Evolutionary conservation across 2,888 invertebrate species (phyloP), one percentile per base, ranked within the genome.

Genomic region (Gastrophysa polygoni): DNA sequence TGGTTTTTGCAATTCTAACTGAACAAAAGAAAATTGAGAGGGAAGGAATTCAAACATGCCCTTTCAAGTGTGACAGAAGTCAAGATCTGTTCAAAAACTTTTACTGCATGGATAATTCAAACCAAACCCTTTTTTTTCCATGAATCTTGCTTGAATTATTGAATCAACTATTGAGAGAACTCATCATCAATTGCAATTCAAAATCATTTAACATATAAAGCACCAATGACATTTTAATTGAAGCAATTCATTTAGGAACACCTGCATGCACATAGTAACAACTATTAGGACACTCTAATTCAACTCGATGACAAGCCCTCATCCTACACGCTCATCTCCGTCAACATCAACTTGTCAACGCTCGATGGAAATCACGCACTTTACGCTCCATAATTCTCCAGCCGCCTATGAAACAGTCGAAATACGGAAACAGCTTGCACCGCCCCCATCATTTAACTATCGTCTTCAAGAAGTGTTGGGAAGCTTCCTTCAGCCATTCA

Each of bases 401-500:
- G 63, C 57, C 62, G 54, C 62, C 65, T 46, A 56, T 51, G 50
- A 50, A 56, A 59, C 50, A 56, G 55, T 64, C 54, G 57, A 50
- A 46, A 49, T 59, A 46, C 63, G 66, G 66, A 66, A 66, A 63
- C 63, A 46, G 57, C 28, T 24, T 48, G 50, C 44, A 50, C 34
- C 63, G 61, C 63, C 66, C 54, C 49, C 59, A 46, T 63, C 66
- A 61, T 57, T 66, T 66, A 66, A 63, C 66, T 54, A 57, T n/a
- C n/a, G n/a, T n/a, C 57, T 61, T 61, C 58, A 55, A 63, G n/a
- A 66, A 61, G 61, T 57, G 49, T 16, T 11, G 57, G 32, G 57
- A 21, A 20, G 52, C 59, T 29, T 46, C 38, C 59, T 29, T 46
- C 38, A 44, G 49, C 63, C 54, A 66, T 66, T 61, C 63, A 60